A percentile compares a stretch with the other conserved stretches of the same genome.
Evolutionary conservation across 1,140 invertebrate species (phyloP).

Genomic region (Brachionus koreanus): DNA sequence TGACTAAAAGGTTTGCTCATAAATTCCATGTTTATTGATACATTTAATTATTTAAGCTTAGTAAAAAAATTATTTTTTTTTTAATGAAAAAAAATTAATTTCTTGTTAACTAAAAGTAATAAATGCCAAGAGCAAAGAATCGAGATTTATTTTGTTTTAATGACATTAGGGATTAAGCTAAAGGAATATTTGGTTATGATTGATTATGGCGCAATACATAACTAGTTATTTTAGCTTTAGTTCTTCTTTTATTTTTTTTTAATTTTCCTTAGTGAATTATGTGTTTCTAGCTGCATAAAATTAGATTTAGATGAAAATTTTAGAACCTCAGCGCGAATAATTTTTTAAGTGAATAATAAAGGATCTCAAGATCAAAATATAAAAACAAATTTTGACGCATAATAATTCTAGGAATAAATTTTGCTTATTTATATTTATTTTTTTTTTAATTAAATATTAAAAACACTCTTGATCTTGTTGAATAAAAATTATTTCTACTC

Average conservation of each 20-base stretch:
- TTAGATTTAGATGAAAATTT: not conserved
- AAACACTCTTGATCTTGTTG: not conserved
- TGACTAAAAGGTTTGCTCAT: too few species aligned
- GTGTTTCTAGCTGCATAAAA: not conserved
- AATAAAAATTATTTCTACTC: not conserved
- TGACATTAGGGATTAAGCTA: not conserved
- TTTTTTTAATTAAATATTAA: not conserved
- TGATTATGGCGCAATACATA: not conserved
- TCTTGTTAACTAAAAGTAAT: not conserved
- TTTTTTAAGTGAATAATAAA: not conserved
- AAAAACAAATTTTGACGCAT: not conserved
- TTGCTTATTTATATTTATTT: not conserved
- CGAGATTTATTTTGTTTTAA: conserved; percentile 4
- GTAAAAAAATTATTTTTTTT: not conserved
- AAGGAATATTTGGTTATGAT: not conserved
- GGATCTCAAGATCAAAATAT: not conserved
- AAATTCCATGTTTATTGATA: not conserved
- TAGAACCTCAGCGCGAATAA: not conserved
- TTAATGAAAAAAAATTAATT: not conserved
- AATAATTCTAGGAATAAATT: not conserved
- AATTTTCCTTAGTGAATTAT: not conserved
- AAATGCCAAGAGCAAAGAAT: not conserved
- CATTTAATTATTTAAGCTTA: not conserved
- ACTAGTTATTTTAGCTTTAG: not conserved
- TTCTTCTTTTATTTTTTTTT: not conserved